Base-by-base conservation (phyloP, 2,113 vertebrate genomes). In the Xenus cinereus region DNA sequence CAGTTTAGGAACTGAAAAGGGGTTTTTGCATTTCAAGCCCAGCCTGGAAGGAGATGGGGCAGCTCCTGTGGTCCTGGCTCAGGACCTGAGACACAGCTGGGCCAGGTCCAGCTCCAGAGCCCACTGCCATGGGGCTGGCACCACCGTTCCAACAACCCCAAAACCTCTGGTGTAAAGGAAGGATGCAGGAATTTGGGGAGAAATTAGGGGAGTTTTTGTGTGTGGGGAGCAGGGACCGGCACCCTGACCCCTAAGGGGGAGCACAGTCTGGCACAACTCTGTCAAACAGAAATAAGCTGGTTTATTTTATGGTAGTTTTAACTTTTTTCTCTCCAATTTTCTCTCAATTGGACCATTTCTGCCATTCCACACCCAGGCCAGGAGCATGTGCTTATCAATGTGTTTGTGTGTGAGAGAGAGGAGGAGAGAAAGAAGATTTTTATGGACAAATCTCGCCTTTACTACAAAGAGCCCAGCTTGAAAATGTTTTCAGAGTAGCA, bases 191-290 rank as follows among this genome's bases (percentile, higher is more conserved):
- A 46, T 66, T 1, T 30, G 50, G 35, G 66, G 63, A 89, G 35
- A 62, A 73, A 62, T 11, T 0, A 28, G 6, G 11, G 3, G 3
- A 0, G 0, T 3, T 37, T 41, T 12, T 21, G 3, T 45, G 11
- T 1, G 1, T 23, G 39, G 26, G 48, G 41, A 80, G 68, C 48
- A 46, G 33, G 64, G 19, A 4, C 7, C 21, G 35, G 22, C 18
- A 24, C 5, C 37, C 28, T 0, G 0, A 19, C 5, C 27, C 16
- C 64, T 15, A 21, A 46, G 10, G 30, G 17, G 18, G 8, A 69
- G 43, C 37, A 6, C 0, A 0, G 11, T 23, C 41, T 48, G 39
- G 12, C 35, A 28, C 2, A 0, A 27, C 32, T 80, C 35, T 68
- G 23, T 45, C 45, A 64, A 22, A 32, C 4, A 46, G 71, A 64